Conservation (phyloP, 2,888 invertebrate genomes). For the Chymomyza procnemis region DNA sequence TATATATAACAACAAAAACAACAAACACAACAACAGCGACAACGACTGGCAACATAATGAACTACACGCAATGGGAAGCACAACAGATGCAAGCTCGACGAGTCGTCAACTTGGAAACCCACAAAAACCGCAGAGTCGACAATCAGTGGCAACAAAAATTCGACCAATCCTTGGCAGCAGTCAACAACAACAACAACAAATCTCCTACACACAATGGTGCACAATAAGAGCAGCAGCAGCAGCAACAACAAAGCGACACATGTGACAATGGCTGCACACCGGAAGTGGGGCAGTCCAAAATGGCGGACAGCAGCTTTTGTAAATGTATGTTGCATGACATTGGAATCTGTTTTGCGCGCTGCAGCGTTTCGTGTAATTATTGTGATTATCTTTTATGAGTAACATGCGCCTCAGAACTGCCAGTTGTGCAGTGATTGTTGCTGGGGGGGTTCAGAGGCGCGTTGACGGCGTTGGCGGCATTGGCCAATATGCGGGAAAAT, state of each 20-base stretch:
- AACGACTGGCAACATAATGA: conserved; percentile 49
- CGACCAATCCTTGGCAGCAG: conserved; percentile 22
- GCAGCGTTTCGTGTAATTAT: conserved; percentile 64
- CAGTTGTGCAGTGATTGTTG: conserved; percentile 1
- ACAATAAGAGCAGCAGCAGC: too few relatives aligned
- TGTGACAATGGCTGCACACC: conserved; percentile 54
- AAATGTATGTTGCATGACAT: conserved; percentile 59
- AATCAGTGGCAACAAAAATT: conserved; percentile 12
- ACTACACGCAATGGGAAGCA: conserved; percentile 72
- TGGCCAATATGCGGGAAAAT: conserved; percentile 75
- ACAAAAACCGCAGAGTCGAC: conserved; percentile 12
- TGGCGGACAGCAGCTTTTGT: conserved; percentile 14
- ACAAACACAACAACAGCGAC: conserved; percentile 6
- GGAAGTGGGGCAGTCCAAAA: conserved; percentile 45
- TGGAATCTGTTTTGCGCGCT: conserved; percentile 58
- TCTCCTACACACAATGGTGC: conserved; percentile 33
- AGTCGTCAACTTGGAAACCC: background rate
- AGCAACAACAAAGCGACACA: conserved; percentile 27
- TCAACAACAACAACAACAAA: too few relatives aligned
- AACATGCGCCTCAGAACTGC: conserved; percentile 11
- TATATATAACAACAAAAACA: conserved; percentile 18
- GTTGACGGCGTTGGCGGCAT: conserved; percentile 45
- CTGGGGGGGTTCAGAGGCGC: conserved; percentile 8
- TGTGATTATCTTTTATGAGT: conserved; percentile 60
- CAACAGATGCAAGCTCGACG: conserved; percentile 57